Conservation (phyloP, 92 coral and sea anemone genomes). For the Galaxea fascicularis region DNA sequence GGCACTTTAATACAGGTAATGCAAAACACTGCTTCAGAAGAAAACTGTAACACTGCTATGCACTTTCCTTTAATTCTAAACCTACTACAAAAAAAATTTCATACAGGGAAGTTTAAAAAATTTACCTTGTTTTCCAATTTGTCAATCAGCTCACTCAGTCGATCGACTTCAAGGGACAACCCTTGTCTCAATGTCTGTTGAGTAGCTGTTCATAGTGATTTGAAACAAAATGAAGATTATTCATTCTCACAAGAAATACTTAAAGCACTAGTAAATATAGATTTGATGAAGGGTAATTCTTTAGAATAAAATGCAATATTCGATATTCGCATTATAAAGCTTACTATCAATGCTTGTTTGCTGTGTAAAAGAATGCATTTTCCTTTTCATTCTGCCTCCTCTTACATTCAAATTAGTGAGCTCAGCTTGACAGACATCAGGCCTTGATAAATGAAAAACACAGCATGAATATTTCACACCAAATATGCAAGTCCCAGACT, state of each 20-base stretch:
- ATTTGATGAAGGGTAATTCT: background rate
- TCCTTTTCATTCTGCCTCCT: slow-evolving; percentile 86
- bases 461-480: background rate
- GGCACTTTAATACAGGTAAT: no score
- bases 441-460: slow-evolving; percentile 33
- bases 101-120: no score
- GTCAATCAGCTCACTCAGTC: slow-evolving; percentile 80
- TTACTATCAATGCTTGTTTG: slow-evolving; percentile 91
- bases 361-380: slow-evolving; percentile 70
- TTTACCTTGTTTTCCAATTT: slow-evolving; percentile 79
- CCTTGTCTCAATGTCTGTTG: slow-evolving; percentile 61
- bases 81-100: no score
- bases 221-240: background rate
- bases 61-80: no score
- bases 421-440: slow-evolving; percentile 72
- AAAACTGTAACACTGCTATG: no score
- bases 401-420: slow-evolving; percentile 51
- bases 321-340: background rate
- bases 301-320: no score
- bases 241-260: background rate
- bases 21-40: no score
- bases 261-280: background rate
- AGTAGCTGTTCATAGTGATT: slow-evolving; percentile 21
- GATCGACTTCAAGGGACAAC: slow-evolving; percentile 78
- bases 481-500: no score